Evolutionary conservation across 2,113 vertebrate genomes (phyloP).

Genomic region (Ptilonorhynchus violaceus): DNA sequence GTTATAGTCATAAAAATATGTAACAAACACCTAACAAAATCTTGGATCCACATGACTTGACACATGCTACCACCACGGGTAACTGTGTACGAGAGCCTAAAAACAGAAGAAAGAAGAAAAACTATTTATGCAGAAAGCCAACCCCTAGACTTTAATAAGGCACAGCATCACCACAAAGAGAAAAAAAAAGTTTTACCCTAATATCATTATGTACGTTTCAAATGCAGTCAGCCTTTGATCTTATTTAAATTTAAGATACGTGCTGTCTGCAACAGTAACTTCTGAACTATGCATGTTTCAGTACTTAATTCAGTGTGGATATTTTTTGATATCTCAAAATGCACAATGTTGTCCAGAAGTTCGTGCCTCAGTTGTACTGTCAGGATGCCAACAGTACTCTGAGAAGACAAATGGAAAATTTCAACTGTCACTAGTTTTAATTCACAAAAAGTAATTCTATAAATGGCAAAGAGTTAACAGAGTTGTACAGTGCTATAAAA

Average conservation of each 20-base stretch:
- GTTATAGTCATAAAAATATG: background rate
- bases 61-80: background rate
- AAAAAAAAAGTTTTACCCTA: background rate
- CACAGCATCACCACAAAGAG: background rate
- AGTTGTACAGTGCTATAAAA: background rate
- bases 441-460: background rate
- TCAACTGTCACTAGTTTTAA: background rate
- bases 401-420: background rate
- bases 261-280: constrained; percentile 30
- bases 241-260: constrained; percentile 36
- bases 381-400: background rate
- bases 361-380: background rate
- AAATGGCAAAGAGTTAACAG: background rate
- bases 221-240: constrained; percentile 48
- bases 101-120: background rate
- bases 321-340: background rate
- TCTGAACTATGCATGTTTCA: background rate
- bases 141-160: constrained; percentile 33
- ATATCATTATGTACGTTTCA: constrained; percentile 38
- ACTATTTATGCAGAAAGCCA: constrained; percentile 21
- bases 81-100: background rate
- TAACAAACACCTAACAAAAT: background rate
- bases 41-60: background rate
- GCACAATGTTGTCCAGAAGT: background rate
- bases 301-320: background rate